phyloP scores from a whole-genome alignment of 2,888 invertebrate genomes.

The Stenoptilia bipunctidactyla region DNA sequence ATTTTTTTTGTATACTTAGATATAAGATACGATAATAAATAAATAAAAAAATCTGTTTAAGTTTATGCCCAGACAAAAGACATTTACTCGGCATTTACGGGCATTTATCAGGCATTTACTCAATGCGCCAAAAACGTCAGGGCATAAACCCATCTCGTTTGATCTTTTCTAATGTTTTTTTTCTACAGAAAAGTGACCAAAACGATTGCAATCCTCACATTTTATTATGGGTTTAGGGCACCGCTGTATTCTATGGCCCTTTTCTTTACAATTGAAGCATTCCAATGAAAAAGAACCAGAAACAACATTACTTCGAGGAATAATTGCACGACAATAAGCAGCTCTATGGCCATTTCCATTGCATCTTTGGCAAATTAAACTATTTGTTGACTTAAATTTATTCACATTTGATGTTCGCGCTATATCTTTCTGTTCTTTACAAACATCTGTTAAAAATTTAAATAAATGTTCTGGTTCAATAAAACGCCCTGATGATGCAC shows the following conservation, averaged over 20 bases:
- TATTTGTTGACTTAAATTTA: conserved; percentile 10
- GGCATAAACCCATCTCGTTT: too few relatives aligned
- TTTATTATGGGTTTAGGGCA: conserved; percentile 6
- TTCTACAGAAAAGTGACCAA: conserved; percentile 3
- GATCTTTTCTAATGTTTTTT: too few relatives aligned
- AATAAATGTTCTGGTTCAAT: background rate
- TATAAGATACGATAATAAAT: too few relatives aligned
- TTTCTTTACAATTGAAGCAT: conserved; percentile 8
- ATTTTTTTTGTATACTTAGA: too few relatives aligned
- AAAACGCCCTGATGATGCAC: background rate
- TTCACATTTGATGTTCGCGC: conserved; percentile 13
- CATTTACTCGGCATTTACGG: too few relatives aligned
- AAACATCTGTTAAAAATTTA: conserved; percentile 7
- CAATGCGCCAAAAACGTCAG: too few relatives aligned
- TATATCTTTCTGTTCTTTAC: conserved; percentile 7
- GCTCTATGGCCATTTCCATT: conserved; percentile 3
- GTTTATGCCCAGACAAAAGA: too few relatives aligned
- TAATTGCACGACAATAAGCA: background rate
- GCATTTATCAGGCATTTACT: too few relatives aligned
- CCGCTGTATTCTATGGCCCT: conserved; percentile 1
- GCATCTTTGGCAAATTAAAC: conserved; percentile 9
- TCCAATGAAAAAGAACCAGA: too few relatives aligned
- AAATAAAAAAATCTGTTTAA: too few relatives aligned
- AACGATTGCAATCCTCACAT: conserved; percentile 3
- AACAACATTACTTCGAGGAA: too few relatives aligned